Evolutionary conservation across 2,113 vertebrate genomes (phyloP).

Genomic region (Hystrix cristata): DNA sequence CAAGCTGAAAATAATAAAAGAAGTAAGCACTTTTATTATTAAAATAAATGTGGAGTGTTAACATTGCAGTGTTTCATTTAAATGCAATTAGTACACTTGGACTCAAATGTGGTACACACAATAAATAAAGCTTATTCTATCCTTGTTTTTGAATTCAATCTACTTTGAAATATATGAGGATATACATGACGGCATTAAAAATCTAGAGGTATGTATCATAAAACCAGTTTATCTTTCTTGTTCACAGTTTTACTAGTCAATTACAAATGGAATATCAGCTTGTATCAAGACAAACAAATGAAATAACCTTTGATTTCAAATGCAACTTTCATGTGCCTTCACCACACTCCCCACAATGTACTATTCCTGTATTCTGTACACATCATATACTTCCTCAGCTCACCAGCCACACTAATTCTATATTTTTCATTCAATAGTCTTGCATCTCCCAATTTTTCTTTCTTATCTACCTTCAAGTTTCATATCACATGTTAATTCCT

Average conservation of each 20-base stretch:
- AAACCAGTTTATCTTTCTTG: background rate
- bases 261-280: background rate
- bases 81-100: background rate
- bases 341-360: background rate
- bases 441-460: background rate
- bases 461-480: background rate
- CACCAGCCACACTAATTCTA: background rate
- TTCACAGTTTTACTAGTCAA: background rate
- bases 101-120: background rate
- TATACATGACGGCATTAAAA: background rate
- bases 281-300: background rate
- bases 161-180: background rate
- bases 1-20: background rate
- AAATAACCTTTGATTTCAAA: background rate
- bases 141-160: background rate
- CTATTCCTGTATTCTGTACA: background rate
- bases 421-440: background rate
- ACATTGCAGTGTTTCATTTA: constrained; percentile 16
- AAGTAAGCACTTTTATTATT: background rate
- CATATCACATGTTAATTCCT: background rate
- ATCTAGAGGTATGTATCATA: background rate
- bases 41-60: background rate
- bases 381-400: background rate
- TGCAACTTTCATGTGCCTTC: background rate
- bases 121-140: background rate